phyloP scores from a whole-genome alignment of 1,140 invertebrate genomes.

The Drosophila ironensis region DNA sequence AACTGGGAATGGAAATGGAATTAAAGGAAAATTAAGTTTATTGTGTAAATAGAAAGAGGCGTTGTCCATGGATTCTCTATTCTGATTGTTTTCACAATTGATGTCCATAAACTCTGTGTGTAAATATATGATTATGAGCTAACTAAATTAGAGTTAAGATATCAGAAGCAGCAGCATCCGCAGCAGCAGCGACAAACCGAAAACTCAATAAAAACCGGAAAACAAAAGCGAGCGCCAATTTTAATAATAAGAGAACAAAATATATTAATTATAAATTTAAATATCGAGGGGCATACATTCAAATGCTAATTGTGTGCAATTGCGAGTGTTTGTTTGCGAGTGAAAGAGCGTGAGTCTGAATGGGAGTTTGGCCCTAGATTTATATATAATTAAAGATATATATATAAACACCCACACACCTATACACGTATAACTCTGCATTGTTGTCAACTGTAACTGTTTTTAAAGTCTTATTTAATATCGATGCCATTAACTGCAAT shows the following conservation, averaged over 20 bases:
- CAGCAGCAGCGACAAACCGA: background rate
- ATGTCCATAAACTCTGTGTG: slow-evolving; percentile 53
- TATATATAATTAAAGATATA: slow-evolving; percentile 15
- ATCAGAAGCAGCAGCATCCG: too few species aligned
- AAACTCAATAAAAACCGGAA: slow-evolving; percentile 1
- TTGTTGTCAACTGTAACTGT: slow-evolving; percentile 74
- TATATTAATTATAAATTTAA: slow-evolving; percentile 38
- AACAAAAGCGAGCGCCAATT: slow-evolving; percentile 56
- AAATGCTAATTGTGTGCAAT: slow-evolving; percentile 60
- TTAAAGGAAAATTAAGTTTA: slow-evolving; percentile 27
- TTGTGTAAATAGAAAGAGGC: slow-evolving; percentile 39
- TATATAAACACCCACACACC: background rate
- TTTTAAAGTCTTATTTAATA: slow-evolving; percentile 76
- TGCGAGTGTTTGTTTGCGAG: slow-evolving; percentile 1
- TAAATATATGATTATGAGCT: slow-evolving; percentile 65
- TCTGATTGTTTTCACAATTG: slow-evolving; percentile 11
- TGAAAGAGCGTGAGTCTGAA: slow-evolving; percentile 5
- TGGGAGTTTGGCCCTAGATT: slow-evolving; percentile 30
- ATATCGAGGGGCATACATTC: slow-evolving; percentile 44
- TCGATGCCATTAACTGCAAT: slow-evolving; percentile 71
- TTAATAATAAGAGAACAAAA: slow-evolving; percentile 52
- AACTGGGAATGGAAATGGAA: background rate
- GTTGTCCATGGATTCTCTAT: slow-evolving; percentile 31
- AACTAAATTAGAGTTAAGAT: slow-evolving; percentile 67
- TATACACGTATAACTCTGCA: slow-evolving; percentile 61